Percentiles rank a stretch among this genome's conserved stretches.
phyloP scores from a whole-genome alignment of 2,888 invertebrate species.

The Oeneis ivallda region DNA sequence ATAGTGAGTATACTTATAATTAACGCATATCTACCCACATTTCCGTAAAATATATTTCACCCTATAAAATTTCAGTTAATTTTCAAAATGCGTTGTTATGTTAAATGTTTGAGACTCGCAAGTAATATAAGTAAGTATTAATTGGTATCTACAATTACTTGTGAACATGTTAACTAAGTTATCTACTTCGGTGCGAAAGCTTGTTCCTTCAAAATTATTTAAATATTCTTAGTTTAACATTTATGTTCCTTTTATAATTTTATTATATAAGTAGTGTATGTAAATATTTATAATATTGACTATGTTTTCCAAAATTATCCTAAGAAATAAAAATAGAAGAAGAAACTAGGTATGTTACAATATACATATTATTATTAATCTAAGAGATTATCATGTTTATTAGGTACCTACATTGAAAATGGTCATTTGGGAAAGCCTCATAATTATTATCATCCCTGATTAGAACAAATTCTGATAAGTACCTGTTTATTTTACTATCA shows the following conservation, averaged over 20 bases:
- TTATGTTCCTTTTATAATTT: background rate
- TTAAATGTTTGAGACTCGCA: background rate
- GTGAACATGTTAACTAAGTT: background rate
- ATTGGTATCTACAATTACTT: background rate
- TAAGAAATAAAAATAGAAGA: background rate
- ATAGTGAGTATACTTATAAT: background rate
- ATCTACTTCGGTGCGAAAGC: background rate
- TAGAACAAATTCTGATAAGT: background rate
- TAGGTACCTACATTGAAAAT: background rate
- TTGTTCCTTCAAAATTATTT: background rate
- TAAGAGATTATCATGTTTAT: conserved; percentile 13
- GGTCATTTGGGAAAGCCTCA: conserved; percentile 10
- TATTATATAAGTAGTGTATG: background rate
- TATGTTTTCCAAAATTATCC: background rate
- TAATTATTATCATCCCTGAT: background rate
- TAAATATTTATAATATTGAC: background rate
- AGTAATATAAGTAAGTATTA: no score
- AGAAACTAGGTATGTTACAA: conserved; percentile 9
- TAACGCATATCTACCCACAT: background rate
- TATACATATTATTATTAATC: background rate
- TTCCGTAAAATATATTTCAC: background rate
- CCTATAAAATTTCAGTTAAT: background rate
- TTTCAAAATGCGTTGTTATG: background rate
- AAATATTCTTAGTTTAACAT: background rate
- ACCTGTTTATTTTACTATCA: background rate